Evolutionary conservation across 2,797 vertebrate species (phyloP).

Genomic region (Trematomus bernacchii): DNA sequence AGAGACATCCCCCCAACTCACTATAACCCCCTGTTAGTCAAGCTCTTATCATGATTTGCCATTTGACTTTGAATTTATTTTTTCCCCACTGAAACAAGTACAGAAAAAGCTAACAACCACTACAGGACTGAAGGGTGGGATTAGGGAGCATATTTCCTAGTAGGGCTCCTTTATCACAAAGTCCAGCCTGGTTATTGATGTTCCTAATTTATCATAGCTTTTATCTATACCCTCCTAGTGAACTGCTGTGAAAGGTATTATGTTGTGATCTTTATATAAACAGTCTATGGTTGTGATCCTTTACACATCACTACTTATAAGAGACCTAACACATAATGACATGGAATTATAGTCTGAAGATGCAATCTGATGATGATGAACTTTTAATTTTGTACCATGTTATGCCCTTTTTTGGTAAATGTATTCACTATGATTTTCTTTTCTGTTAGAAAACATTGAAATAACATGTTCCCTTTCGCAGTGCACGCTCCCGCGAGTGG

Average conservation of each 20-base stretch:
- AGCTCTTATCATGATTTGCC: background rate
- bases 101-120: background rate
- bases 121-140: background rate
- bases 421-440: background rate
- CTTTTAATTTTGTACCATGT: background rate
- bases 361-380: background rate
- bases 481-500: constrained; percentile 6
- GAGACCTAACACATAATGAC: too few species aligned
- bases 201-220: too few species aligned
- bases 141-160: background rate
- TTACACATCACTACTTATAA: too few species aligned
- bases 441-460: background rate
- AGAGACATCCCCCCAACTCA: background rate
- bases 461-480: background rate
- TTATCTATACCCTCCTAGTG: background rate
- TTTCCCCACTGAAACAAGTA: background rate
- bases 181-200: background rate
- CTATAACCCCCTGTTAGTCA: background rate
- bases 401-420: background rate
- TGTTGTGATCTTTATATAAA: too few species aligned
- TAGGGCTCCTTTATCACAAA: background rate
- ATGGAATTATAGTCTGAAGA: background rate
- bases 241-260: background rate
- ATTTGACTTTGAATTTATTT: constrained; percentile 1
- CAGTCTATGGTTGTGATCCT: too few species aligned